phyloP scores from a whole-genome alignment of 2,113 vertebrate genomes.

The Hucho hucho region DNA sequence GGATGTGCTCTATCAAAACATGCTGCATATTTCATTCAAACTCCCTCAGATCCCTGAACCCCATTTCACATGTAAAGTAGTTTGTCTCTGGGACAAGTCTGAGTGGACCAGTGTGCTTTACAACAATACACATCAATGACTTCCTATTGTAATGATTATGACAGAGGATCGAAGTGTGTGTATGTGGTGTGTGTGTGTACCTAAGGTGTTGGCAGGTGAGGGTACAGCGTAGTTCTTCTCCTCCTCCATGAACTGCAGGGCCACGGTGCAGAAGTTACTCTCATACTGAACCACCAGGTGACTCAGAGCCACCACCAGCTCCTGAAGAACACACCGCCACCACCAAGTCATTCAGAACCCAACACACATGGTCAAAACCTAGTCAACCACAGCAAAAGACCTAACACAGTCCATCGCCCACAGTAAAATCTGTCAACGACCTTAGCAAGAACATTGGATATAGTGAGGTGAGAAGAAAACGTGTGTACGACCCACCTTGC shows the following conservation, averaged over 20 bases:
- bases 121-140: too few relatives aligned
- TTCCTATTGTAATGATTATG: not conserved
- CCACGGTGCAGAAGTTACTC: slow-evolving; percentile 97
- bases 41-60: too few relatives aligned
- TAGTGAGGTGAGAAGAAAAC: not conserved
- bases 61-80: too few relatives aligned
- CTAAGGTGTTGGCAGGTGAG: slow-evolving; percentile 84
- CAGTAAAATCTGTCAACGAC: too few relatives aligned
- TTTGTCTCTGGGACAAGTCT: too few relatives aligned
- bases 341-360: not conserved
- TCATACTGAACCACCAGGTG: slow-evolving; percentile 97
- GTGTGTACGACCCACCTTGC: slow-evolving; percentile 79
- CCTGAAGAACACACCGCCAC: slow-evolving; percentile 67
- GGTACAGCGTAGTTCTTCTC: slow-evolving; percentile 93
- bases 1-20: too few relatives aligned
- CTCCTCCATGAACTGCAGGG: slow-evolving; percentile 97
- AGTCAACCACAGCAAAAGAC: not conserved
- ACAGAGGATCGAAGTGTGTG: not conserved
- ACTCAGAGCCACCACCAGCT: slow-evolving; percentile 96
- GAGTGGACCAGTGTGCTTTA: too few relatives aligned
- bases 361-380: not conserved
- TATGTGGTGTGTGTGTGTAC: slow-evolving; percentile 58
- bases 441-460: too few relatives aligned
- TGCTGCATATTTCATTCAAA: too few relatives aligned
- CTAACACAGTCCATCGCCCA: not conserved